These are phyloP conservation scores for Apis mellifera DNA, from an alignment of 1,140 invertebrate species.

Conservation along the genomic window Amel_HAv3.1 CM009935.2:1454001-1454500, in stretches of 20 bases:
- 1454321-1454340: slow-evolving; percentile 58
- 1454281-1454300: neutral
- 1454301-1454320: slow-evolving; percentile 43
- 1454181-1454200: slow-evolving; percentile 25
- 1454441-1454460: neutral
- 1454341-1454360: slow-evolving; percentile 68
- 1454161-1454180: slow-evolving; percentile 10
- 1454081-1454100: neutral
- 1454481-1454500: slow-evolving; percentile 52
- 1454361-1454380: slow-evolving; percentile 78
- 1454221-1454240: slow-evolving; percentile 34
- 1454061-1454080: neutral
- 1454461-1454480: slow-evolving; percentile 23
- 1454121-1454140: neutral
- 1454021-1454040: no score
- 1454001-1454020: no score
- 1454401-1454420: slow-evolving; percentile 54
- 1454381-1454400: slow-evolving; percentile 68
- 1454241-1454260: slow-evolving; percentile 20
- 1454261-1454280: neutral
- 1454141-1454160: neutral
- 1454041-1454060: no score
- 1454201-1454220: slow-evolving; percentile 21
- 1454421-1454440: slow-evolving; percentile 68
- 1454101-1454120: neutral